Evolutionary conservation across 2,888 invertebrate genomes (phyloP).

Genomic region (Psylliodes chrysocephalus): DNA sequence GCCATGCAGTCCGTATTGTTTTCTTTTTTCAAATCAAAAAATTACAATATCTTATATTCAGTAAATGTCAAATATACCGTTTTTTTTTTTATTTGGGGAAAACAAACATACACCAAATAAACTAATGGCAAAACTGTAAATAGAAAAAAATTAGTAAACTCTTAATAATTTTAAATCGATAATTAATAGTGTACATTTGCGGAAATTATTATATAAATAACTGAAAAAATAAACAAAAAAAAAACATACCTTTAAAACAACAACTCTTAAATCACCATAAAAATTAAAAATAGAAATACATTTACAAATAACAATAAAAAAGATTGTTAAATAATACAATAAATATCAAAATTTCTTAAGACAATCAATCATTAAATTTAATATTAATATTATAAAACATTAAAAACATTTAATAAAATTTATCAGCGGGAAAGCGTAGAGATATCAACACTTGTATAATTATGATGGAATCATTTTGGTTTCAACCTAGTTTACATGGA

Average conservation of each 20-base stretch:
- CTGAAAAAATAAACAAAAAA: slow-evolving; percentile 51
- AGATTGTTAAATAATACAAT: slow-evolving; percentile 49
- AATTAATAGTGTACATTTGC: slow-evolving; percentile 47
- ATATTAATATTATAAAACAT: slow-evolving; percentile 47
- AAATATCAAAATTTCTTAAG: slow-evolving; percentile 48
- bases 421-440: slow-evolving; percentile 41
- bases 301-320: slow-evolving; percentile 55
- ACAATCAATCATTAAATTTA: slow-evolving; percentile 48
- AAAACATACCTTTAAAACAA: slow-evolving; percentile 53
- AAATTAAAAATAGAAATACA: slow-evolving; percentile 56
- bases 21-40: slow-evolving; percentile 46
- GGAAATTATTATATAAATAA: slow-evolving; percentile 42
- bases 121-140: slow-evolving; percentile 33
- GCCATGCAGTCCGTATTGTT: slow-evolving; percentile 51
- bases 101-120: slow-evolving; percentile 45
- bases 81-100: slow-evolving; percentile 27
- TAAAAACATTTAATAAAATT: slow-evolving; percentile 54
- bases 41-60: slow-evolving; percentile 46
- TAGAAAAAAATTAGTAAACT: slow-evolving; percentile 17
- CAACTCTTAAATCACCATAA: slow-evolving; percentile 54
- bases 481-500: slow-evolving; percentile 72
- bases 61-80: slow-evolving; percentile 48
- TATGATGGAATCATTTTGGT: slow-evolving; percentile 29
- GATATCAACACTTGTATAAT: slow-evolving; percentile 45
- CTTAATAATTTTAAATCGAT: slow-evolving; percentile 24